Evolutionary conservation across 1,140 invertebrate genomes (phyloP), one percentile per base, ranked within the genome.

Genomic region (Zaprionus lachaisei): DNA sequence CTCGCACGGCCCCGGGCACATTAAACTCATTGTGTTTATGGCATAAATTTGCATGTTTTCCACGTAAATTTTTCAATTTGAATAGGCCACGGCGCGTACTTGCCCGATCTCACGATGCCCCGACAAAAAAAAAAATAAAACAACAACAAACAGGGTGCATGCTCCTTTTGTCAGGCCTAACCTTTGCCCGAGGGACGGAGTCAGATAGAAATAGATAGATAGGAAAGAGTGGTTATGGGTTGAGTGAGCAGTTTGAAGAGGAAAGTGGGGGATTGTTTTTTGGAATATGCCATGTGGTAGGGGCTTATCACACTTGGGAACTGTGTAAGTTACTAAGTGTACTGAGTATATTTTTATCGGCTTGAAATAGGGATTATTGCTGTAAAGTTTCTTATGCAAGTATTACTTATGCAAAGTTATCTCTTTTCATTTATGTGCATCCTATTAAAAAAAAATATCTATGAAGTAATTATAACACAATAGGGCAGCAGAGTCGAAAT

Each of bases 1-100:
- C 56, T 34, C 34, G 62, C 54, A 64, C 73, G 68, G 65, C 76
- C 37, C 38, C 61, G 67, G 69, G 81, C 85, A 82, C 85, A 89
- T 90, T 89, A 89, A 85, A 90, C 79, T 89, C 86, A 89, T 89
- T 89, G 85, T 89, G 85, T 89, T 89, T 89, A 89, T 89, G 85
- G 86, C 85, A 89, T 89, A 89, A 90, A 89, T 89, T 89, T 89
- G 85, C 85, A 89, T 90, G 85, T 89, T 89, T 89, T 89, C 24
- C 81, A 89, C 85, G 85, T 89, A 89, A 90, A 89, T 89, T 89
- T 89, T 89, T 91, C 86, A 89, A 89, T 89, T 89, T 89, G 75
- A 90, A 89, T 89, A 81, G 82, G 73, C 83, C 75, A 76, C 72
- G 65, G 78, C 83, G 76, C 61, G 70, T 71, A 66, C 54, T 68